Evolutionary conservation across 2,113 vertebrate genomes (phyloP).

Genomic region (Dipodomys merriami): DNA sequence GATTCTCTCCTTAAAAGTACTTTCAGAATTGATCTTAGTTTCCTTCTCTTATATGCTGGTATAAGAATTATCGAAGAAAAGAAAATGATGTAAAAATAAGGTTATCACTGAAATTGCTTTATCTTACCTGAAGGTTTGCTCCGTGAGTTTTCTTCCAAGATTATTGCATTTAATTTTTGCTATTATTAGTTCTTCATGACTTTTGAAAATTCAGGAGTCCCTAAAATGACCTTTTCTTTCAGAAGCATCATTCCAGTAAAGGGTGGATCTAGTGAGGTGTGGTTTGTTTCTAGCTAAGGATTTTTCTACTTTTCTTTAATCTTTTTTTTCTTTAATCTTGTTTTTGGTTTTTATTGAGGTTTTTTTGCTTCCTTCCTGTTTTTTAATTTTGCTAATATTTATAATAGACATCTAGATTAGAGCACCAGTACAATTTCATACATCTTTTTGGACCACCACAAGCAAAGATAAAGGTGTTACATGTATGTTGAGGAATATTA

Average conservation of each 20-base stretch:
- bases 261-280: constrained; percentile 5
- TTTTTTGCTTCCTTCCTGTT: not conserved
- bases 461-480: constrained; percentile 4
- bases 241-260: constrained; percentile 3
- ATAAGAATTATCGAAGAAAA: constrained; percentile 36
- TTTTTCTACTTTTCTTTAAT: constrained; percentile 41
- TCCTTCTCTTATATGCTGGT: not conserved
- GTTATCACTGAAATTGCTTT: constrained; percentile 41
- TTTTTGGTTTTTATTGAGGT: constrained; percentile 14
- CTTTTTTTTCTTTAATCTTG: constrained; percentile 31
- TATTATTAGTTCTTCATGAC: constrained; percentile 52
- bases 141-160: constrained; percentile 23
- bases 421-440: not conserved
- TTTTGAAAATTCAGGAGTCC: constrained; percentile 57
- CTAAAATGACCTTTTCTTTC: constrained; percentile 34
- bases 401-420: constrained; percentile 18
- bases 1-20: not conserved
- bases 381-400: constrained; percentile 32
- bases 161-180: constrained; percentile 59
- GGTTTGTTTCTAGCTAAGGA: not conserved
- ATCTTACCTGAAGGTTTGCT: constrained; percentile 36
- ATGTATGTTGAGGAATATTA: constrained; percentile 16
- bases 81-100: constrained; percentile 30
- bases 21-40: not conserved
- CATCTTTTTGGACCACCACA: not conserved